Evolutionary conservation across 2,888 invertebrate species (phyloP).

Genomic region (Cepaea hortensis): DNA sequence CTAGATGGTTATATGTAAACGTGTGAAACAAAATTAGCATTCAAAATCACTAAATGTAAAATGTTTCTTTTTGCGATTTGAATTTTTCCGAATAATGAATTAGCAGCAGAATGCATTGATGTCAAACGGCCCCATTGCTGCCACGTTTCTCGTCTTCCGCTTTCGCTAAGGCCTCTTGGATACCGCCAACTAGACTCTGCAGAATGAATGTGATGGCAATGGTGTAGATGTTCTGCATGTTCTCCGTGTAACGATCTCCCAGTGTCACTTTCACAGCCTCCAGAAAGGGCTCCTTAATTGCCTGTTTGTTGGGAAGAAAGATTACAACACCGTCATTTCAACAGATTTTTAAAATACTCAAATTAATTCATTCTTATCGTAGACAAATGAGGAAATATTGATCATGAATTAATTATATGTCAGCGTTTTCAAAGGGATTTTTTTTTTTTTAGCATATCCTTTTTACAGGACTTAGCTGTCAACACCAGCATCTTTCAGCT

Average conservation of each 20-base stretch:
- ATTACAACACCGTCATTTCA: background rate
- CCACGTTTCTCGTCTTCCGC: background rate
- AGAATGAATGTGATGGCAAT: conserved; percentile 90
- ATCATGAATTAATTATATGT: too few relatives aligned
- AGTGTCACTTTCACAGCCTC: conserved; percentile 90
- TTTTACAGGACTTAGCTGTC: too few relatives aligned
- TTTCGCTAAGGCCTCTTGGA: conserved; percentile 77
- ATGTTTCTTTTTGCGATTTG: background rate
- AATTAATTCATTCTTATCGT: too few relatives aligned
- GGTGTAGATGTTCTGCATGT: conserved; percentile 90
- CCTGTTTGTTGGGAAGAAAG: conserved; percentile 79
- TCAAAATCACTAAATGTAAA: background rate
- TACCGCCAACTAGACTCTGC: conserved; percentile 88
- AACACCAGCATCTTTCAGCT: too few relatives aligned
- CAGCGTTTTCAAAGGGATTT: too few relatives aligned
- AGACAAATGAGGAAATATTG: too few relatives aligned
- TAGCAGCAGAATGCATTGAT: background rate
- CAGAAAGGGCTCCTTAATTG: conserved; percentile 91
- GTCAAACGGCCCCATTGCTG: conserved; percentile 24
- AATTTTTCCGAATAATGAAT: background rate
- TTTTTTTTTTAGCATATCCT: too few relatives aligned
- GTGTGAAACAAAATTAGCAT: background rate
- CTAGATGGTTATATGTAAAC: conserved; percentile 4
- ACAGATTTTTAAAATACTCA: too few relatives aligned
- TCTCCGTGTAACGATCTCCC: conserved; percentile 92